These are phyloP conservation scores for Cyprinodon diabolis DNA, from an alignment of 2,797 vertebrate species.

Conservation along the genomic window DNA sequence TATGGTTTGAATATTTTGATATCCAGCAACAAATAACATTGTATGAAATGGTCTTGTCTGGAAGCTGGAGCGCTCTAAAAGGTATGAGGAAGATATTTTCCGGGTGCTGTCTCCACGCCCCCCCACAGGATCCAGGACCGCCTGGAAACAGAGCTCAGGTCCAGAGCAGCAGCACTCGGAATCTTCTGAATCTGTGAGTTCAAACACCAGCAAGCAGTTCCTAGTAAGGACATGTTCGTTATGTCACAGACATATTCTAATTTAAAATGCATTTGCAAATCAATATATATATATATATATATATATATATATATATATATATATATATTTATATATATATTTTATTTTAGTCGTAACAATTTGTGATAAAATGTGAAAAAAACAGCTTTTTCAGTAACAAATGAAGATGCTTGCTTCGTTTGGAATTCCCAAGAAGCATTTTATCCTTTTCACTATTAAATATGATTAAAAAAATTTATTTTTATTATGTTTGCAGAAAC, in stretches of 20 bases:
- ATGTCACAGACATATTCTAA: not conserved
- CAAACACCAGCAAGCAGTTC: not conserved
- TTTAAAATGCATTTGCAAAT: not conserved
- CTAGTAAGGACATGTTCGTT: not conserved
- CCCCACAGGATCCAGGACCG: constrained; percentile 74
- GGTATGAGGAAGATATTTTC: constrained; percentile 72
- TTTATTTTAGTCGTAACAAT: not conserved
- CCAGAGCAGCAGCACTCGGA: constrained; percentile 76
- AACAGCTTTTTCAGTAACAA: not conserved
- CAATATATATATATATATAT: not conserved
- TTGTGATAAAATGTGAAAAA: not conserved
- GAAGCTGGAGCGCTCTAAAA: constrained; percentile 82
- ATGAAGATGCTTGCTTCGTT: not conserved
- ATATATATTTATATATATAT: too few relatives aligned
- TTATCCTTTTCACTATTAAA: not conserved
- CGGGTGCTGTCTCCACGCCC: constrained; percentile 81
- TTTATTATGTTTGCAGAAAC: not conserved
- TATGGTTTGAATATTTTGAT: not conserved
- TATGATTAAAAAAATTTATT: not conserved
- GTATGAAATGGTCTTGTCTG: constrained; percentile 36
- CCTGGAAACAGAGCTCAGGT: constrained; percentile 55
- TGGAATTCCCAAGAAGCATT: not conserved
- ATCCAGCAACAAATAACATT: not conserved
- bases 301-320: not conserved
- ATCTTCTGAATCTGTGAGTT: constrained; percentile 84